phyloP scores from a whole-genome alignment of 2,888 invertebrate species.

The Aporophyla nigra region DNA sequence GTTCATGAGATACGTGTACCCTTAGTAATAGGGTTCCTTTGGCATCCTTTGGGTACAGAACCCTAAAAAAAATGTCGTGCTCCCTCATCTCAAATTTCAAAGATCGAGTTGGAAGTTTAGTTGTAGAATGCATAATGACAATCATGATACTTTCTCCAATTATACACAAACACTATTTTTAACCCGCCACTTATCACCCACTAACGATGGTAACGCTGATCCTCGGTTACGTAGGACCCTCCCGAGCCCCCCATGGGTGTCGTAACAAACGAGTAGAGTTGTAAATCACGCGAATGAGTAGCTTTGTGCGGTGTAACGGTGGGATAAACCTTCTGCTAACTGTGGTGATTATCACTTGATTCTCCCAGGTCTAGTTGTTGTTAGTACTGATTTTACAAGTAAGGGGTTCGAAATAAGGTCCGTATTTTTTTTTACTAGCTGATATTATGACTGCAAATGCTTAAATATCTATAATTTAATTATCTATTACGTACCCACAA shows the following conservation, averaged over 20 bases:
- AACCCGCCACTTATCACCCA: constrained; percentile 20
- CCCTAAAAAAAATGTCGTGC: not conserved
- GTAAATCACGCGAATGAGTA: constrained; percentile 41
- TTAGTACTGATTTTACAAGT: not conserved
- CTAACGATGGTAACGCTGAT: constrained; percentile 18
- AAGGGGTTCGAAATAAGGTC: not conserved
- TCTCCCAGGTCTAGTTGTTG: not conserved
- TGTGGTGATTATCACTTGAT: constrained; percentile 20
- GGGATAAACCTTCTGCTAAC: not conserved
- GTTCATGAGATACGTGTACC: too few relatives aligned
- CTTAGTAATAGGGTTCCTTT: not conserved
- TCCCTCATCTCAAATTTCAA: not conserved
- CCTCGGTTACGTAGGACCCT: not conserved
- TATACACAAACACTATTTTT: not conserved
- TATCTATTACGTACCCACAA: constrained; percentile 13
- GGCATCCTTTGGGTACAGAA: too few relatives aligned
- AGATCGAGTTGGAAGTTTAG: not conserved
- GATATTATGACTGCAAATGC: not conserved
- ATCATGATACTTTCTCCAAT: not conserved
- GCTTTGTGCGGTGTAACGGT: constrained; percentile 13
- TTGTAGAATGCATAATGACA: not conserved
- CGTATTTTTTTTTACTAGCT: too few relatives aligned
- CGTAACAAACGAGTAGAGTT: constrained; percentile 23
- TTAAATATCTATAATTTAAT: not conserved
- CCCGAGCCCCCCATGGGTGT: constrained; percentile 29